Percentiles rank a stretch among this genome's conserved stretches.
phyloP scores from a whole-genome alignment of 2,888 invertebrate genomes.

The Smittia aterrima region DNA sequence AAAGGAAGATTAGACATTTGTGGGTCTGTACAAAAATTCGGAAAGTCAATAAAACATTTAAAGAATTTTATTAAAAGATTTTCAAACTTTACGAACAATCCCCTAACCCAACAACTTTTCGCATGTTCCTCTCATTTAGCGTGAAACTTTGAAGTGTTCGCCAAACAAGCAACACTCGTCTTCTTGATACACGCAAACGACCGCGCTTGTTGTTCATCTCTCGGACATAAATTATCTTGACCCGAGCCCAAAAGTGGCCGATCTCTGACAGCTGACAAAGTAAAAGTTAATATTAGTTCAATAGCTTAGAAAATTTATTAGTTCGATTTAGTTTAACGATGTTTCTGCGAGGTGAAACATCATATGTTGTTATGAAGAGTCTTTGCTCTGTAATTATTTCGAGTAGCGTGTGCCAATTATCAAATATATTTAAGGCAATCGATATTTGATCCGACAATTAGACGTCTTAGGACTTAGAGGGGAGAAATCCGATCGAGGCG shows the following conservation, averaged over 20 bases:
- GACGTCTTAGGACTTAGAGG: not conserved
- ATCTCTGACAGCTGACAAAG: constrained; percentile 38
- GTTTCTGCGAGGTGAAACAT: not conserved
- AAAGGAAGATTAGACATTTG: no score
- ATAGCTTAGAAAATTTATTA: constrained; percentile 33
- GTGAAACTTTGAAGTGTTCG: no score
- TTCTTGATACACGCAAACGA: constrained; percentile 20
- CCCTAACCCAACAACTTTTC: no score
- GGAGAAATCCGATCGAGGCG: not conserved
- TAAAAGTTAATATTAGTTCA: constrained; percentile 40
- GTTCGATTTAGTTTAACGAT: constrained; percentile 2
- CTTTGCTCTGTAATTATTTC: not conserved
- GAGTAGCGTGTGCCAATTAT: constrained; percentile 37
- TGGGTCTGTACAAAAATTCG: no score
- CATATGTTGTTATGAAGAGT: not conserved
- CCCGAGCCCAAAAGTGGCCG: constrained; percentile 33
- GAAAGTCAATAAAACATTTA: no score
- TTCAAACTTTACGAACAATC: no score
- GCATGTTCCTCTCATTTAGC: no score
- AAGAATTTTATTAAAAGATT: no score
- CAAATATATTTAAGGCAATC: constrained; percentile 29
- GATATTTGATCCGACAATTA: constrained; percentile 21
- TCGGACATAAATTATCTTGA: constrained; percentile 40
- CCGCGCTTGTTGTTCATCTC: constrained; percentile 17
- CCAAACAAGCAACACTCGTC: no score